Conservation (phyloP, 2,888 invertebrate genomes). For the Sesia apiformis region DNA sequence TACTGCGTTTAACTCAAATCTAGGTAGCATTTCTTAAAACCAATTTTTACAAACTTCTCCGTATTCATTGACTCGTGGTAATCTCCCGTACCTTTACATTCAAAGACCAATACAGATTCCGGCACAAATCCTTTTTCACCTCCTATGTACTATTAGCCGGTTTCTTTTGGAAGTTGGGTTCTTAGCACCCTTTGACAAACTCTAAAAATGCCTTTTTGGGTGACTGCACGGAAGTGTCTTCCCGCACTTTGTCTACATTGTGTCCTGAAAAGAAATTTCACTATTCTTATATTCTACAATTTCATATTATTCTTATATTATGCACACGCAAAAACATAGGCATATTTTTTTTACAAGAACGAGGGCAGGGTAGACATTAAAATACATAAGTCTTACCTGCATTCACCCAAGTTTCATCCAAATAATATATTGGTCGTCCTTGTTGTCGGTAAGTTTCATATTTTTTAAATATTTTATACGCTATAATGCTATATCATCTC, state of each 20-base stretch:
- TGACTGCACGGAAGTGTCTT: conserved; percentile 2
- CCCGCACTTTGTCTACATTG: conserved; percentile 6
- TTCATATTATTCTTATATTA: no score
- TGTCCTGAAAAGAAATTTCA: conserved; percentile 7
- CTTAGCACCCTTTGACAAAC: conserved; percentile 7
- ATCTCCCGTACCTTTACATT: not conserved
- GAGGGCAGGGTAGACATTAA: not conserved
- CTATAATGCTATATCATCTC: conserved; percentile 4
- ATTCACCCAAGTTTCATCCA: conserved; percentile 6
- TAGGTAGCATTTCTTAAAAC: not conserved
- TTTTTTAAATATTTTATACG: conserved; percentile 1
- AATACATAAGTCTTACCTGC: conserved; percentile 8
- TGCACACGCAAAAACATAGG: no score
- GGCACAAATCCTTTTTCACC: conserved; percentile 1
- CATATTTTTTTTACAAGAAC: no score
- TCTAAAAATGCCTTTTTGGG: conserved; percentile 8
- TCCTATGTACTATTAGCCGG: conserved; percentile 4
- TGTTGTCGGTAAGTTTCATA: conserved; percentile 4
- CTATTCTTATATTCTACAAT: not conserved
- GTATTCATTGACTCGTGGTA: conserved; percentile 1
- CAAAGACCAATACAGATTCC: conserved; percentile 1
- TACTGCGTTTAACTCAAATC: not conserved
- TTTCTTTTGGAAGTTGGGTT: conserved; percentile 8
- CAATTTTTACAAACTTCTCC: not conserved
- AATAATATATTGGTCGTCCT: conserved; percentile 9